Evolutionary conservation across 2,888 invertebrate species (phyloP).

Genomic region (Artemia sinica): DNA sequence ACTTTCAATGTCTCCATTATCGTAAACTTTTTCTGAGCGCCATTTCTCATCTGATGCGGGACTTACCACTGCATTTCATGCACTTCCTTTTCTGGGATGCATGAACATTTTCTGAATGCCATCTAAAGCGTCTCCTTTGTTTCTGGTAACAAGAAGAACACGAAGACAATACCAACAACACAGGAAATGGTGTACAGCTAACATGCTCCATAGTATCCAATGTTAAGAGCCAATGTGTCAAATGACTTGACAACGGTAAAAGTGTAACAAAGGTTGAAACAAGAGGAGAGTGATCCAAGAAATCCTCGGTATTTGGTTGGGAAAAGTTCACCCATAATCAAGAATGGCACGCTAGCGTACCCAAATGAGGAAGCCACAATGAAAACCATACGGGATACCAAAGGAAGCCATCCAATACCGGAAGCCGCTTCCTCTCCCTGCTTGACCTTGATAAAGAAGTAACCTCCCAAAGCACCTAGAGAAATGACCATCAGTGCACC

Average conservation of each 20-base stretch:
- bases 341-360: conserved; percentile 65
- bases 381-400: conserved; percentile 53
- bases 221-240: conserved; percentile 17
- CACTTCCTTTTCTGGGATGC: neutral
- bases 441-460: conserved; percentile 41
- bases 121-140: conserved; percentile 35
- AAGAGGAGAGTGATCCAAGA: conserved; percentile 21
- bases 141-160: conserved; percentile 31
- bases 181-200: conserved; percentile 21
- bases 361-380: conserved; percentile 63
- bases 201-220: conserved; percentile 21
- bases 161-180: conserved; percentile 20
- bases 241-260: conserved; percentile 21
- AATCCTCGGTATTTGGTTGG: conserved; percentile 40
- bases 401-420: conserved; percentile 49
- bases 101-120: conserved; percentile 30
- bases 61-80: neutral
- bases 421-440: conserved; percentile 22
- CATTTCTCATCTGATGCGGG: neutral
- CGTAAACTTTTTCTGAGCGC: neutral
- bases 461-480: conserved; percentile 48
- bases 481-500: conserved; percentile 52
- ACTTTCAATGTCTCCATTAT: conserved; percentile 2
- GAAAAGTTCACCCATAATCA: conserved; percentile 63
- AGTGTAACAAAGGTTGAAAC: conserved; percentile 20